phyloP scores from a whole-genome alignment of 1,140 invertebrate genomes.

The Zaprionus davidi region DNA sequence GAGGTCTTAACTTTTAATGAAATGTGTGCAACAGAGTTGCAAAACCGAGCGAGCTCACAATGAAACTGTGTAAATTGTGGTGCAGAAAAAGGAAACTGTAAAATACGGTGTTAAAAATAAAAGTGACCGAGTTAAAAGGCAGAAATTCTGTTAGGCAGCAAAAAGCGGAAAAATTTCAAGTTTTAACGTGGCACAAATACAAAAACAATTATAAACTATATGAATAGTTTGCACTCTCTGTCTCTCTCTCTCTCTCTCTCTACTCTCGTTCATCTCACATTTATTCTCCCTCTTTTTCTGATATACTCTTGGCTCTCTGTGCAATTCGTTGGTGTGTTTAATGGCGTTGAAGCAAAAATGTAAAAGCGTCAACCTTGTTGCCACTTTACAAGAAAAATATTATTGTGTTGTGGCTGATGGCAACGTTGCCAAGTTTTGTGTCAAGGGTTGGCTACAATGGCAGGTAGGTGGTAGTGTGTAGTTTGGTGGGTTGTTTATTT shows the following conservation, averaged over 20 bases:
- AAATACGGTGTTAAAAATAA: slow-evolving; percentile 4
- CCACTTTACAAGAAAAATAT: slow-evolving; percentile 57
- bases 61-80: slow-evolving; percentile 39
- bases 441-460: slow-evolving; percentile 23
- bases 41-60: slow-evolving; percentile 38
- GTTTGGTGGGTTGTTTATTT: neutral
- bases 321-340: slow-evolving; percentile 48
- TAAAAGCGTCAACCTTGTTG: slow-evolving; percentile 56
- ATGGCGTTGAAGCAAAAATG: slow-evolving; percentile 56
- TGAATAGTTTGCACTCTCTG: neutral
- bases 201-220: slow-evolving; percentile 36
- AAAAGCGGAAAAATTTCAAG: slow-evolving; percentile 30
- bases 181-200: slow-evolving; percentile 42
- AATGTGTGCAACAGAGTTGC: slow-evolving; percentile 38
- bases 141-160: slow-evolving; percentile 15
- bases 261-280: neutral
- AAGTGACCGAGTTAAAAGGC: slow-evolving; percentile 10
- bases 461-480: neutral
- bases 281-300: neutral
- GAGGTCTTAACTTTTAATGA: slow-evolving; percentile 68
- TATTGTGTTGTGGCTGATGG: slow-evolving; percentile 41
- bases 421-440: slow-evolving; percentile 29
- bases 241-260: slow-evolving; percentile 4
- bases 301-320: neutral
- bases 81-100: neutral